Evolutionary conservation across 2,113 vertebrate species (phyloP).

Genomic region (Cheilinus undulatus): DNA sequence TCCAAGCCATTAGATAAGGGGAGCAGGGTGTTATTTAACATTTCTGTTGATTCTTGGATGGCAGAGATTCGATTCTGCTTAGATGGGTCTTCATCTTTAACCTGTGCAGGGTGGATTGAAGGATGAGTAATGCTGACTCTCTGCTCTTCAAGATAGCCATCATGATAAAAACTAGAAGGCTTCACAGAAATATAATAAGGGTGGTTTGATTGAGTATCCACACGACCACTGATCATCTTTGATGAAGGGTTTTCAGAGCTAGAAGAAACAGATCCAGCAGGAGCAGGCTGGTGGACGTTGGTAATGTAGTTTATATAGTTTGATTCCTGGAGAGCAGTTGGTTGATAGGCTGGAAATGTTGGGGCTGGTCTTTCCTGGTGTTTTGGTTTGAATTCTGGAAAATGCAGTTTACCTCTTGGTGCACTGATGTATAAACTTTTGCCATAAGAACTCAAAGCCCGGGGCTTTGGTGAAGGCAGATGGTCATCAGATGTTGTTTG

Average conservation of each 20-base stretch:
- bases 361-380: background rate
- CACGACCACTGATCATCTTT: background rate
- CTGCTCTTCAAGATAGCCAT: background rate
- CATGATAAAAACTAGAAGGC: background rate
- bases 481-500: slow-evolving; percentile 5
- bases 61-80: background rate
- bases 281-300: background rate
- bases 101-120: background rate
- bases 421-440: slow-evolving; percentile 1
- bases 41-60: slow-evolving; percentile 7
- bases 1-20: background rate
- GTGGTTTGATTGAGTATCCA: slow-evolving; percentile 9
- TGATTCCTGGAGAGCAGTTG: slow-evolving; percentile 6
- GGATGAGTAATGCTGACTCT: background rate
- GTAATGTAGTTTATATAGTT: background rate
- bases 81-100: background rate
- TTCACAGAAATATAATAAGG: slow-evolving; percentile 6
- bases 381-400: slow-evolving; percentile 4
- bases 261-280: slow-evolving; percentile 3
- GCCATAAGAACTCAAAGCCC: slow-evolving; percentile 10
- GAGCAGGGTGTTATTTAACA: background rate
- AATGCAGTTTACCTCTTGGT: slow-evolving; percentile 11
- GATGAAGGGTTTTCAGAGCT: slow-evolving; percentile 5
- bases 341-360: background rate
- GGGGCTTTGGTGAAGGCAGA: slow-evolving; percentile 6